Evolutionary conservation across 2,113 vertebrate genomes (phyloP).

Genomic region (Tylochromis polylepis): DNA sequence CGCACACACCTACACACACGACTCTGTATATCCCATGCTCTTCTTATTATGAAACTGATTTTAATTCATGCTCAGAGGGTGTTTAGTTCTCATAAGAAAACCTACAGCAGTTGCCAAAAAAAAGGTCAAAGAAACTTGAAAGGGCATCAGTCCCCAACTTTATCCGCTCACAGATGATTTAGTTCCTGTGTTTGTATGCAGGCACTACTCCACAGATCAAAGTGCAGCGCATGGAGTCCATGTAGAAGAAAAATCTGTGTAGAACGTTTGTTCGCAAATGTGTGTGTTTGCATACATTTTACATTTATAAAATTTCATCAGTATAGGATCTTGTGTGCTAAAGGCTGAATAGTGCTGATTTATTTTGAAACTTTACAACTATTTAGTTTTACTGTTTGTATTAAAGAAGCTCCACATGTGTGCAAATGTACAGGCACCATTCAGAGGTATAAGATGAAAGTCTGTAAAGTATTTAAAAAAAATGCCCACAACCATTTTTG

Average conservation of each 20-base stretch:
- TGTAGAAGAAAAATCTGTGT: neutral
- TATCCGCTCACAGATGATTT: conserved; percentile 46
- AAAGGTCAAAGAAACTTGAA: conserved; percentile 53
- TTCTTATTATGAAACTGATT: neutral
- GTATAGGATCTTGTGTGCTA: neutral
- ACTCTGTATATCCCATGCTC: neutral
- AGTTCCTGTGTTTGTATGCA: conserved; percentile 9
- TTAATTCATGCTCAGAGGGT: conserved; percentile 15
- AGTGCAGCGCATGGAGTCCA: neutral
- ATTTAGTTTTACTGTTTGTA: neutral
- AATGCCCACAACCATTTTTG: neutral
- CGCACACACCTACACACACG: neutral
- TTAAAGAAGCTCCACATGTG: accelerated
- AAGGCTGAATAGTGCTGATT: neutral
- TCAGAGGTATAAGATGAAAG: neutral
- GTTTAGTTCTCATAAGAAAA: conserved; percentile 5
- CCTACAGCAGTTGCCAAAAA: neutral
- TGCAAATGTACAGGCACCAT: neutral
- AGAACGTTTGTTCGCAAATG: neutral
- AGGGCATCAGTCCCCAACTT: conserved; percentile 30
- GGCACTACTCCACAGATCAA: conserved; percentile 1
- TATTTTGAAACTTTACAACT: neutral
- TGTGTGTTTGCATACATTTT: neutral
- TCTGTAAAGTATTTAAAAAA: neutral
- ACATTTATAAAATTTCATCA: neutral